Evolutionary conservation across 2,797 vertebrate species (phyloP), one percentile per base, ranked within the genome.

Genomic region (Macroramphosus scolopax): DNA sequence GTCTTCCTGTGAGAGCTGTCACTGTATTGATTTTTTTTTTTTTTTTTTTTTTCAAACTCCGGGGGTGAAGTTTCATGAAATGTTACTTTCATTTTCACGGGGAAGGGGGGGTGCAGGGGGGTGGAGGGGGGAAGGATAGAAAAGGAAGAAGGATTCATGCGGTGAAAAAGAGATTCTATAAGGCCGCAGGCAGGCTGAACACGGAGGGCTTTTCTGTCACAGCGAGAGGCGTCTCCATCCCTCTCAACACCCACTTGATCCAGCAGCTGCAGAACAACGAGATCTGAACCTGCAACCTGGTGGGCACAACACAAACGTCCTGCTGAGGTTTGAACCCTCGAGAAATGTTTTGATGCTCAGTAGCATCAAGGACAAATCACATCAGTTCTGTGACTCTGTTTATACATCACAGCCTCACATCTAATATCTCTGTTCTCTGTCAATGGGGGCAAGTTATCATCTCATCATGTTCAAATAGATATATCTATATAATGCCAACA

Each of bases 11-110:
- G 50, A 61, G 63, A 77, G 74, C 75, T 68, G 57, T 62, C 63
- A 17, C 57, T 26, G 58, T 77, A 88, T 87, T 77, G 84, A 87
- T n/a, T n/a, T n/a, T n/a, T n/a, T n/a, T n/a, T n/a, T n/a, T n/a
- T n/a, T n/a, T n/a, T n/a, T n/a, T n/a, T n/a, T 85, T 83, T 75
- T 75, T 56, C 58, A 51, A 55, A 56, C 77, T 66, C 52, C 68
- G 51, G 63, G 55, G 66, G 33, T 61, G 52, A 78, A 47, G 68
- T 75, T 77, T 77, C 68, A 82, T 81, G 80, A 87, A 86, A 88
- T 78, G 73, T 70, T 74, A 50, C 65, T 87, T 85, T 85, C 65
- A 85, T 85, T 84, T 85, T 68, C n/a, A n/a, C n/a, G n/a, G n/a
- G n/a, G n/a, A n/a, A n/a, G n/a, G n/a, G n/a, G n/a, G n/a, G n/a